phyloP scores from a whole-genome alignment of 2,888 invertebrate genomes.

The Eupithecia insigniata region DNA sequence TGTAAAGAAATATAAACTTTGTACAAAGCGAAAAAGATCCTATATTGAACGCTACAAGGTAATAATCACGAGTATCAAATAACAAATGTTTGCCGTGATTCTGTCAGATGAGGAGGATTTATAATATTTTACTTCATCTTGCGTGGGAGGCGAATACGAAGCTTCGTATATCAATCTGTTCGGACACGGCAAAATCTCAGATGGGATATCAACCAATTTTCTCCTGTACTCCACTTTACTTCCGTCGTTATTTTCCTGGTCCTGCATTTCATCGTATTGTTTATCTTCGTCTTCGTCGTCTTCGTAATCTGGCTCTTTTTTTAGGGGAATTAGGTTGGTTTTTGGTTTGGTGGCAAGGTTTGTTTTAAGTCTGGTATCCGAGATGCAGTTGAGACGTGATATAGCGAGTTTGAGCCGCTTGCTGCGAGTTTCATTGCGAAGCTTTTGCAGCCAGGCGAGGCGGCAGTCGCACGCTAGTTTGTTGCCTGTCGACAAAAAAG shows the following conservation, averaged over 20 bases:
- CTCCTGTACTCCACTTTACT: slow-evolving; percentile 68
- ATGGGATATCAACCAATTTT: slow-evolving; percentile 71
- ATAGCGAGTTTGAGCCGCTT: slow-evolving; percentile 86
- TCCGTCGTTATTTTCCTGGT: slow-evolving; percentile 66
- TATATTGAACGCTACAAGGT: slow-evolving; percentile 58
- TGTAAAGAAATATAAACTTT: background rate
- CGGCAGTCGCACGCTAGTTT: slow-evolving; percentile 92
- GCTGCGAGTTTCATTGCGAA: slow-evolving; percentile 90
- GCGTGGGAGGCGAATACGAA: slow-evolving; percentile 74
- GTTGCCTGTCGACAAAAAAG: slow-evolving; percentile 86
- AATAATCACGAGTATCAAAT: slow-evolving; percentile 48
- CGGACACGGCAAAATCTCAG: slow-evolving; percentile 72
- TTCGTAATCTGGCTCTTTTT: slow-evolving; percentile 64
- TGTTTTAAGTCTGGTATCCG: slow-evolving; percentile 76
- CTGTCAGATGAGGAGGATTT: slow-evolving; percentile 64
- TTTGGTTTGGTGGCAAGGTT: slow-evolving; percentile 53
- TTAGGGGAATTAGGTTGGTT: slow-evolving; percentile 51
- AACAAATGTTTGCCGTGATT: slow-evolving; percentile 45
- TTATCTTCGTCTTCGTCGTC: slow-evolving; percentile 69
- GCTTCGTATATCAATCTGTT: slow-evolving; percentile 69
- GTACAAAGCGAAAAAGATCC: background rate
- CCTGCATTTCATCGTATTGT: slow-evolving; percentile 75
- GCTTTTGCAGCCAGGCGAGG: slow-evolving; percentile 90
- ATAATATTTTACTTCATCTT: slow-evolving; percentile 79
- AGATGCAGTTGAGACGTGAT: slow-evolving; percentile 87